Evolutionary conservation across 1,140 invertebrate species (phyloP).

Genomic region (Conus ventricosus): DNA sequence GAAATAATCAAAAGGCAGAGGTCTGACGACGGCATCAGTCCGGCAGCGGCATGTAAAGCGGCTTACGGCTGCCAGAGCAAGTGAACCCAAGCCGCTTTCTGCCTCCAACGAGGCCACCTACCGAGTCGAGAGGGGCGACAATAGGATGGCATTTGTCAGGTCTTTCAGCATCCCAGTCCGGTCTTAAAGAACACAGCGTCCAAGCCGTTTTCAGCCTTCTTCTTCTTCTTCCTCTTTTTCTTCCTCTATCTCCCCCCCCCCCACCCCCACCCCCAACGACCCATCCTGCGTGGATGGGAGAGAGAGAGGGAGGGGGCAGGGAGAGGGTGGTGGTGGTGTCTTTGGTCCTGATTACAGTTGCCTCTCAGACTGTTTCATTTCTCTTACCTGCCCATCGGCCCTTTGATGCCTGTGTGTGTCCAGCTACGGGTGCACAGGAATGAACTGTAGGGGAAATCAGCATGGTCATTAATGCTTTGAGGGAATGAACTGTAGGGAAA

Average conservation of each 20-base stretch:
- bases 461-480: too few species aligned
- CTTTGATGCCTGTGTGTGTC: background rate
- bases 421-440: background rate
- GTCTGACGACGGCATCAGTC: background rate
- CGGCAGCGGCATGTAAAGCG: background rate
- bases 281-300: background rate
- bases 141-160: slow-evolving; percentile 1
- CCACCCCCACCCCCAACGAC: background rate
- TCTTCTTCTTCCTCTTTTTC: too few species aligned
- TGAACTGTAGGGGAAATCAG: background rate
- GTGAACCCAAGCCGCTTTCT: background rate
- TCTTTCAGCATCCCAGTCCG: background rate
- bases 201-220: background rate
- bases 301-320: too few species aligned
- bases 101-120: background rate
- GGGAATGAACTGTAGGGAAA: background rate
- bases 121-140: background rate
- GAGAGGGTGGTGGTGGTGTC: background rate
- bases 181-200: slow-evolving; percentile 3
- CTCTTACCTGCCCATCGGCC: background rate
- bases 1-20: background rate
- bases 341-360: background rate
- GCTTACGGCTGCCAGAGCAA: background rate
- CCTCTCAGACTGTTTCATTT: background rate
- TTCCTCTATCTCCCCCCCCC: background rate